Conservation (phyloP, 2,888 invertebrate genomes). For the Hydraecia micacea region DNA sequence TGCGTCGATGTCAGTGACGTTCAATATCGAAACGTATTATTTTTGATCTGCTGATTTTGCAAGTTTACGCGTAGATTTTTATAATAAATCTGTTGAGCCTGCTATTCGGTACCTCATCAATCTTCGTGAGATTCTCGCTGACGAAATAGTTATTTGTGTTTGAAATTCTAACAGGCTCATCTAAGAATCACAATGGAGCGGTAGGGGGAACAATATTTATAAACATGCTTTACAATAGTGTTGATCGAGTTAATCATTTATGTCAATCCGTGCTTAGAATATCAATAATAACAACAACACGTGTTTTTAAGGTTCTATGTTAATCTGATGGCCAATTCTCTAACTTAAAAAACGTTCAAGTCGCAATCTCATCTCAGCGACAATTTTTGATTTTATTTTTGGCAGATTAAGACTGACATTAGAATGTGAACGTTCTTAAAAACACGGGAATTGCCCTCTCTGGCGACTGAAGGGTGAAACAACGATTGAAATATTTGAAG, state of each 20-base stretch:
- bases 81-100: not conserved
- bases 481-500: not conserved
- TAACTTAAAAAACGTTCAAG: not conserved
- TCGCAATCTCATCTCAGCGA: too few species aligned
- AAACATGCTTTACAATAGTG: not conserved
- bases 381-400: not conserved
- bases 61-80: not conserved
- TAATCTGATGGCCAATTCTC: not conserved
- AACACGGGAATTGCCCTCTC: not conserved
- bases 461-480: not conserved
- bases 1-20: not conserved
- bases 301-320: not conserved
- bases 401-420: not conserved
- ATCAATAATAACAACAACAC: not conserved
- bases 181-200: constrained; percentile 1
- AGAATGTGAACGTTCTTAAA: too few species aligned
- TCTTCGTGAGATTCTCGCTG: not conserved
- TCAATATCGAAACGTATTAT: not conserved
- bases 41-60: not conserved
- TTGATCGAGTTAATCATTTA: not conserved
- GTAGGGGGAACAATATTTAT: not conserved
- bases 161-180: constrained; percentile 9
- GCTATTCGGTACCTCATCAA: not conserved
- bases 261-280: not conserved
- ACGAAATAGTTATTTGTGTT: constrained; percentile 23